These are phyloP conservation scores for Tridacna gigas DNA, from an alignment of 2,888 invertebrate species.

Conservation along the genomic window DNA sequence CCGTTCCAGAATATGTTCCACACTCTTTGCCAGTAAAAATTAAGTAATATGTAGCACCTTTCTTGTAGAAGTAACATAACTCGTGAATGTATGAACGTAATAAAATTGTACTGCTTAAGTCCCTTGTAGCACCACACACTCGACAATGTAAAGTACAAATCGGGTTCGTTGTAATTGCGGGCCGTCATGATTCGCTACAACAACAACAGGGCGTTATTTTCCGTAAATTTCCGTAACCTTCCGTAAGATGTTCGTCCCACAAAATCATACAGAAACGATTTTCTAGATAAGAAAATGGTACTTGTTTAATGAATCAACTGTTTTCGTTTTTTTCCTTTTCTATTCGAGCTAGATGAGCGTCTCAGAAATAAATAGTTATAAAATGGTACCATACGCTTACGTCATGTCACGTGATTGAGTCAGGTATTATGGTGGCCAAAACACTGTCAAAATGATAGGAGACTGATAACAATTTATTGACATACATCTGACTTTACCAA, in stretches of 20 bases:
- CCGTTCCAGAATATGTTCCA: too few species aligned
- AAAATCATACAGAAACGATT: not conserved
- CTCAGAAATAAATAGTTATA: too few species aligned
- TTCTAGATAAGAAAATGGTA: not conserved
- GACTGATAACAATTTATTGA: constrained; percentile 3
- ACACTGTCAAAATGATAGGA: constrained; percentile 51
- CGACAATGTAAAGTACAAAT: too few species aligned
- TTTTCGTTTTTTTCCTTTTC: not conserved
- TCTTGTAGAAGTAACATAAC: too few species aligned
- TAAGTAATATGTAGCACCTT: too few species aligned
- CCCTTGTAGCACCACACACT: too few species aligned
- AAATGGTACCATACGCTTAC: constrained; percentile 1
- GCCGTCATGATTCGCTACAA: not conserved
- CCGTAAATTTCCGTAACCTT: constrained; percentile 21
- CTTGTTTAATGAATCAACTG: not conserved
- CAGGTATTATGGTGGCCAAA: constrained; percentile 68
- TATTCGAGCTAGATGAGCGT: not conserved
- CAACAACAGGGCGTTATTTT: constrained; percentile 19
- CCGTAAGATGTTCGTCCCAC: not conserved
- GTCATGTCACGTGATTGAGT: constrained; percentile 65
- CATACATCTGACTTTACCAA: not conserved
- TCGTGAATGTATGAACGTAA: too few species aligned
- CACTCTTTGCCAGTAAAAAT: too few species aligned
- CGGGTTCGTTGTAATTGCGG: not conserved
- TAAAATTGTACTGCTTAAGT: too few species aligned